Conservation (phyloP, 2,888 invertebrate species). For the Drosophila colorata region DNA sequence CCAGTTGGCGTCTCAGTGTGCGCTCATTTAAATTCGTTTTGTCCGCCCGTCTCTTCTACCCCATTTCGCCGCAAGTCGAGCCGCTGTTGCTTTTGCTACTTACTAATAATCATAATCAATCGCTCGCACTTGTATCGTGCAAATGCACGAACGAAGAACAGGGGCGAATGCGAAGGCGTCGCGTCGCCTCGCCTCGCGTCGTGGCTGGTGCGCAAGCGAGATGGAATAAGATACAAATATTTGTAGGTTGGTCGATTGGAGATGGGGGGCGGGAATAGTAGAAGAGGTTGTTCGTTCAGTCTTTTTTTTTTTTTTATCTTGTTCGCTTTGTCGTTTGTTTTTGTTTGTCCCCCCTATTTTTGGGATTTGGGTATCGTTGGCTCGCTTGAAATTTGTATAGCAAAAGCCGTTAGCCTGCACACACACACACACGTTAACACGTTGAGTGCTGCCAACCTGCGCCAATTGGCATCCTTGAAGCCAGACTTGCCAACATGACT, state of each 20-base stretch:
- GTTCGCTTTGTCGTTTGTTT: constrained; percentile 69
- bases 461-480: constrained; percentile 72
- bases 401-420: constrained; percentile 68
- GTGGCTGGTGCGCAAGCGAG: constrained; percentile 42
- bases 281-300: constrained; percentile 44
- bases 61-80: constrained; percentile 59
- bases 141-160: constrained; percentile 56
- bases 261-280: constrained; percentile 22
- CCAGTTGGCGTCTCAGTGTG: constrained; percentile 52
- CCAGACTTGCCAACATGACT: constrained; percentile 49
- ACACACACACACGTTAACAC: constrained; percentile 24
- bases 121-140: constrained; percentile 77
- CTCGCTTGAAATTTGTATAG: constrained; percentile 52
- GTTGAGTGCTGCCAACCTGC: constrained; percentile 68
- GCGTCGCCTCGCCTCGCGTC: constrained; percentile 20
- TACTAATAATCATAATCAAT: constrained; percentile 80
- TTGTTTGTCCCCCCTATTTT: constrained; percentile 61
- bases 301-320: constrained; percentile 55
- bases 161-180: constrained; percentile 23
- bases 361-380: constrained; percentile 37
- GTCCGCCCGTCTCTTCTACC: constrained; percentile 52
- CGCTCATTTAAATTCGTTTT: constrained; percentile 77
- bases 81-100: constrained; percentile 57
- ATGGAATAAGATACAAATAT: constrained; percentile 37
- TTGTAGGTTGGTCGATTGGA: constrained; percentile 2